These are phyloP conservation scores for Symphodus melops DNA, from an alignment of 2,113 vertebrate genomes.

Conservation along the genomic window DNA sequence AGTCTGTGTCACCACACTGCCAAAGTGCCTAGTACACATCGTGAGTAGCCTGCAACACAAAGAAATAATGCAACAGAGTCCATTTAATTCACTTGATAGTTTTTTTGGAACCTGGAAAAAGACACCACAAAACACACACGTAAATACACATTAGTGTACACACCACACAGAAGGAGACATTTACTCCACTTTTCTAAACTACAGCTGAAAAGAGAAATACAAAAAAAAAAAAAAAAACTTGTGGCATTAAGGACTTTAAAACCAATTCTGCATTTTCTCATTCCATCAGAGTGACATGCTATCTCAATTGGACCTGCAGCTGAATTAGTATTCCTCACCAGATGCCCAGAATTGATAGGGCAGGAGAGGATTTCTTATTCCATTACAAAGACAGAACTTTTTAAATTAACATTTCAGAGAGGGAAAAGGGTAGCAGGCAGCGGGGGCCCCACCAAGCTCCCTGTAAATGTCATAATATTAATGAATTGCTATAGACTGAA, in stretches of 20 bases:
- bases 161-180: constrained; percentile 2
- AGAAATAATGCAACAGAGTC: constrained; percentile 10
- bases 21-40: constrained; percentile 97
- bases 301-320: constrained; percentile 73
- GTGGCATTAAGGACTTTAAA: constrained; percentile 81
- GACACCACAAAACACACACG: not conserved
- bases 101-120: constrained; percentile 13
- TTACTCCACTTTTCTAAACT: constrained; percentile 33
- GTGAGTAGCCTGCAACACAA: constrained; percentile 91
- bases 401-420: constrained; percentile 99
- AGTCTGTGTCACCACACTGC: constrained; percentile 96
- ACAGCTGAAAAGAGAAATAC: constrained; percentile 61
- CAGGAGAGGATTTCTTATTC: constrained; percentile 99
- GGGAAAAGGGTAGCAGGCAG: constrained; percentile 99
- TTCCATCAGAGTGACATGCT: constrained; percentile 77
- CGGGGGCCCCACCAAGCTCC: constrained; percentile 91
- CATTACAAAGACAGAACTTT: constrained; percentile 99
- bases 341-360: constrained; percentile 96
- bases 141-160: constrained; percentile 19
- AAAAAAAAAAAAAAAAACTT: constrained; percentile 71
- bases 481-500: constrained; percentile 99
- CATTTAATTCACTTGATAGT: not conserved
- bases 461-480: constrained; percentile 99
- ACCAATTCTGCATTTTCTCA: constrained; percentile 76
- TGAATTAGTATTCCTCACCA: constrained; percentile 99